Conservation (phyloP, 2,888 invertebrate species). For the Allolobophora icterica region DNA sequence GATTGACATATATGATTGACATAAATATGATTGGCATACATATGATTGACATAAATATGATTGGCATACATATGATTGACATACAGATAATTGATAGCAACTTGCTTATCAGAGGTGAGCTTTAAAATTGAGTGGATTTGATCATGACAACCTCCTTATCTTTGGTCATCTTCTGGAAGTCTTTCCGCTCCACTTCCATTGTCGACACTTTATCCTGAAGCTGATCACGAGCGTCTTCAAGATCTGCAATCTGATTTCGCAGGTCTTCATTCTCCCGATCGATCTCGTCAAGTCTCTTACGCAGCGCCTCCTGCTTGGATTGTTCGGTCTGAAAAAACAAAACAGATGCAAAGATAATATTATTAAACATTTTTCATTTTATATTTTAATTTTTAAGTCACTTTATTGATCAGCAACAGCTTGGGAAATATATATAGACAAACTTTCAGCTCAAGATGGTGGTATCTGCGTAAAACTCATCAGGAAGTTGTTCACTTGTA, state of each 20-base stretch:
- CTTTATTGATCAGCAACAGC: too few relatives aligned
- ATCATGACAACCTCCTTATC: constrained; percentile 32
- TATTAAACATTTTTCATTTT: too few relatives aligned
- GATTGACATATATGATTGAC: too few relatives aligned
- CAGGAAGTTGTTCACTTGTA: too few relatives aligned
- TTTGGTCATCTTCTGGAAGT: constrained; percentile 19
- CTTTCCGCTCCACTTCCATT: constrained; percentile 30
- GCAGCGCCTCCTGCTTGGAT: constrained; percentile 57
- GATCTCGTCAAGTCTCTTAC: constrained; percentile 55
- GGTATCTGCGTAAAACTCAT: too few relatives aligned
- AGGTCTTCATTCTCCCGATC: constrained; percentile 59
- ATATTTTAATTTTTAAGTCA: too few relatives aligned
- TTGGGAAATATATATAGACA: too few relatives aligned
- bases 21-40: too few relatives aligned
- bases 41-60: too few relatives aligned
- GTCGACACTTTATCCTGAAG: constrained; percentile 49
- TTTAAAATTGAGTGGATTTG: neutral
- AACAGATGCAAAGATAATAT: neutral
- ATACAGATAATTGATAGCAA: too few relatives aligned
- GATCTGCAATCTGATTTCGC: constrained; percentile 53
- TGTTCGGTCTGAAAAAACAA: constrained; percentile 55
- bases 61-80: too few relatives aligned
- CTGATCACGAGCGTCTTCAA: constrained; percentile 56
- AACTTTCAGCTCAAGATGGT: too few relatives aligned
- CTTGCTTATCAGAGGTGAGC: neutral